Evolutionary conservation across 2,797 vertebrate genomes (phyloP), one percentile per base, ranked within the genome.

Genomic region (Eidolon dupreanum): DNA sequence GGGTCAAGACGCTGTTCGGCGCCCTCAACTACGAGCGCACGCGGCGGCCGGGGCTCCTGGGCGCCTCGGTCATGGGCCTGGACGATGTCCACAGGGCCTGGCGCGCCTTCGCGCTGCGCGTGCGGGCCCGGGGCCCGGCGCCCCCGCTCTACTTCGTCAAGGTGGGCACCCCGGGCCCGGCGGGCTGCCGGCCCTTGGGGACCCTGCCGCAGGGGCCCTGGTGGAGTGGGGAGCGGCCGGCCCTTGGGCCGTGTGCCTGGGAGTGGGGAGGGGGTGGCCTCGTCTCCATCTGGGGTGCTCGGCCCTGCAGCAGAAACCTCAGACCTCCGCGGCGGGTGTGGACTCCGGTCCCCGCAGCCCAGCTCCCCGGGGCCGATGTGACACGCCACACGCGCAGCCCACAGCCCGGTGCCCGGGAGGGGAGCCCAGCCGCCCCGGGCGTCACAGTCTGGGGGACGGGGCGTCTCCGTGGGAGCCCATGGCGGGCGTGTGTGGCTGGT

Each of bases 131-230:
- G 78, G 49, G 16, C 75, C 73, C 95, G 3, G 94, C 81, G 4
- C 98, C 98, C n/a, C 98, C 94, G 1, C 99, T 99, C 70, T 99
- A 99, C 98, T 99, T 99, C 71, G 99, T 99, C 13, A 99, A 99
- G 99, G 99, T 99, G 97, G 20, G 97, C 41, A 11, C 70, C 33
- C 11, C 2, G 7, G 15, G 19, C 79, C 59, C 7, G 0, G 4
- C 12, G 17, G 7, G 26, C 20, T 16, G 28, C 7, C 20, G 12
- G 59, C 13, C 24, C 24, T 28, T 46, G 24, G 46, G 51, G 12
- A 28, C 22, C 8, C 85, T 0, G 1, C 16, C 17, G 4, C 3
- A 0, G 66, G 5, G 63, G 41, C 26, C 53, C 51, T 20, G n/a
- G 83, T 3, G 61, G 15, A 2, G 16, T 41, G 8, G 31, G 66